These are phyloP conservation scores for Porites lobata DNA, from an alignment of 92 coral and sea anemone genomes.

Conservation along the genomic window DNA sequence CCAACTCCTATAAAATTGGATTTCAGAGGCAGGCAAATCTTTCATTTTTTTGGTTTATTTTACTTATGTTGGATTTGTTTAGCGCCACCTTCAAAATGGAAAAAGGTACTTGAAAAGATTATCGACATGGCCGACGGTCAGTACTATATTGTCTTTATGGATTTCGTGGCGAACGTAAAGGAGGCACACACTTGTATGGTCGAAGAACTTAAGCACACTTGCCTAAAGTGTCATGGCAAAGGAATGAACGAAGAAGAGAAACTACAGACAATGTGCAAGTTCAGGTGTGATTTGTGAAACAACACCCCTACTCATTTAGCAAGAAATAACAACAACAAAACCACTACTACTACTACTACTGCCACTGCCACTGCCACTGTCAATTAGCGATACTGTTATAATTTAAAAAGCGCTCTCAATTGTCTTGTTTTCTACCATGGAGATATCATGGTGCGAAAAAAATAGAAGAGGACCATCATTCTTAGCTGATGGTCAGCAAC, in stretches of 20 bases:
- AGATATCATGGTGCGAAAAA: neutral
- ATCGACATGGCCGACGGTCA: neutral
- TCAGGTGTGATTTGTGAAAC: neutral
- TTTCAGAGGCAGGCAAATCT: too few species aligned
- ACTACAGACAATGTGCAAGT: neutral
- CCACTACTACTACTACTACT: too few species aligned
- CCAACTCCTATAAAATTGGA: too few species aligned
- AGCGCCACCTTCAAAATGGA: slow-evolving; percentile 5
- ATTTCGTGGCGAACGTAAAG: neutral
- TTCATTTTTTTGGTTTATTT: too few species aligned
- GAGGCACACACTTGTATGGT: slow-evolving; percentile 4
- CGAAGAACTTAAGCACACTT: neutral
- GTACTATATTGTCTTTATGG: neutral
- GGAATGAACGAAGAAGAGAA: neutral
- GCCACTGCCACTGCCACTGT: too few species aligned
- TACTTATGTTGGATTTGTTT: neutral
- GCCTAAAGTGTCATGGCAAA: slow-evolving; percentile 6
- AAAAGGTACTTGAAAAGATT: slow-evolving; percentile 8
- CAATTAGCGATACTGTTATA: too few species aligned
- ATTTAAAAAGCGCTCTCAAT: too few species aligned
- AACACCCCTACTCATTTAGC: neutral
- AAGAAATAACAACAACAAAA: neutral
- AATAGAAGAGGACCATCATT: neutral
- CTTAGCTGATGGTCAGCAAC: neutral
- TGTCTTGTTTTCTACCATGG: too few species aligned